phyloP scores from a whole-genome alignment of 2,797 vertebrate species.

The Gymnopithys bicolor region DNA sequence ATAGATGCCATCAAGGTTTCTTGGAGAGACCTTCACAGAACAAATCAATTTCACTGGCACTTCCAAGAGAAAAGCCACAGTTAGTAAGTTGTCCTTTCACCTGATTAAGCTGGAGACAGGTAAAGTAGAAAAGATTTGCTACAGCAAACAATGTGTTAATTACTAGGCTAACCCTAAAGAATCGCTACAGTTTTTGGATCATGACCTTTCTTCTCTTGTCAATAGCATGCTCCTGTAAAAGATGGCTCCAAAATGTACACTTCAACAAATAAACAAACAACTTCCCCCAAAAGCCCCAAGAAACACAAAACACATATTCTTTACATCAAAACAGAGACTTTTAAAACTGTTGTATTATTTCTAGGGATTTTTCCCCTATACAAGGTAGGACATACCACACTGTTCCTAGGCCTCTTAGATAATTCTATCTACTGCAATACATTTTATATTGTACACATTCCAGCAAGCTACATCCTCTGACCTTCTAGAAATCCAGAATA shows the following conservation, averaged over 20 bases:
- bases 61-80: not conserved
- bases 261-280: not conserved
- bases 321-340: not conserved
- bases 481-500: not conserved
- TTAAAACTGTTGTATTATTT: not conserved
- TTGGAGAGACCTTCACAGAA: not conserved
- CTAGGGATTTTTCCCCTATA: no score
- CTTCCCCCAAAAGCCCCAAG: fast-evolving
- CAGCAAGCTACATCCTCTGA: not conserved
- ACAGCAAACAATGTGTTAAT: not conserved
- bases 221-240: not conserved
- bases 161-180: not conserved
- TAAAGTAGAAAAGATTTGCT: not conserved
- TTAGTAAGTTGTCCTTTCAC: not conserved
- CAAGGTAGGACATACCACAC: not conserved
- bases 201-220: not conserved
- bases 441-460: not conserved
- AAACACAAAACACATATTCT: not conserved
- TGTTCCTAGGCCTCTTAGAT: not conserved
- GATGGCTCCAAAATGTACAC: not conserved
- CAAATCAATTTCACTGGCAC: not conserved
- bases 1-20: not conserved
- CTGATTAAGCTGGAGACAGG: not conserved
- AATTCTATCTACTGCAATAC: not conserved
- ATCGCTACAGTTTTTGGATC: not conserved